Base-by-base conservation (phyloP, 2,888 invertebrate genomes). In the Scaptomyza tumidula region DNA sequence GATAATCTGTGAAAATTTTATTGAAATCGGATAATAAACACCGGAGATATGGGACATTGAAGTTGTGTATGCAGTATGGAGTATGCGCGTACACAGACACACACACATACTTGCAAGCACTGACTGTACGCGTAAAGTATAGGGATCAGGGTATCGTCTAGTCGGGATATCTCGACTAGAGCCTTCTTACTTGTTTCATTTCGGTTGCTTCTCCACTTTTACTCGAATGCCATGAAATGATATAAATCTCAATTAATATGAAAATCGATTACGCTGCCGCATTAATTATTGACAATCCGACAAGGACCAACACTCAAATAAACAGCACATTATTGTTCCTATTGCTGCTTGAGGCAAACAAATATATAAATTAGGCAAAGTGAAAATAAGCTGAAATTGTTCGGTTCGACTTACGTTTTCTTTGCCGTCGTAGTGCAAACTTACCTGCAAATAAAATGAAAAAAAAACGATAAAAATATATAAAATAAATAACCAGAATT, bases 191-290 rank as follows among this genome's bases (percentile, higher is more conserved):
- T n/a, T n/a, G n/a, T n/a, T 54, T 7, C 27, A 46, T 7, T 39
- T 44, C 16, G 44, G 46, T 41, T 52, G 19, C 14, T 52, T 29
- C 31, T 49, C 43, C 39, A 19, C 1, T 6, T 24, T 31, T 33
- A 16, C 56, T 13, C 7, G 2, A 13, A 13, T 44, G 44, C 53
- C 41, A 31, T 43, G 48, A 46, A 39, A 68, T 65, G 52, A 73
- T 71, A 86, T 88, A 87, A 86, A 86, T 86, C 88, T 88, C 75
- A 88, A 88, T 88, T 86, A 86, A 86, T 87, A 87, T 81, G 85
- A 87, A 86, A 86, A 88, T 86, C 88, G 86, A 86, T 88, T 86
- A 75, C 71, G 50, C 53, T 53, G 58, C 69, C 68, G 65, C 68
- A 80, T 84, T 85, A 80, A 85, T 87, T 87, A 84, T 82, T 85